Evolutionary conservation across 2,888 invertebrate genomes (phyloP).

Genomic region (Deilephila elpenor): DNA sequence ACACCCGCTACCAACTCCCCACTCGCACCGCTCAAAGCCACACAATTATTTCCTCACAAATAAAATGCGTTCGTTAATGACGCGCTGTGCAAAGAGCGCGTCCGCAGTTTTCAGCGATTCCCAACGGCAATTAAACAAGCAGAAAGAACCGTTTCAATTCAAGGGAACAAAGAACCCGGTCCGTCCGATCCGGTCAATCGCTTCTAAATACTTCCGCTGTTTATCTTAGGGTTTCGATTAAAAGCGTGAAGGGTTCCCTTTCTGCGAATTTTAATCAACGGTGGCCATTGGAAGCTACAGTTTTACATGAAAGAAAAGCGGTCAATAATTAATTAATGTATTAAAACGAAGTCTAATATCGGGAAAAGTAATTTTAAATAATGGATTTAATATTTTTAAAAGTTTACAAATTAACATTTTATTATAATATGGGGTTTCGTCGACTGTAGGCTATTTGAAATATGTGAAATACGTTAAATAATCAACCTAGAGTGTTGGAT

Average conservation of each 20-base stretch:
- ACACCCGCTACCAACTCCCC: constrained; percentile 18
- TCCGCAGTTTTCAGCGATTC: constrained; percentile 47
- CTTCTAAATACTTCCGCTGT: constrained; percentile 17
- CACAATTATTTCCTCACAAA: constrained; percentile 58
- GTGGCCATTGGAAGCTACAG: background rate
- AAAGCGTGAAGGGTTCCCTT: background rate
- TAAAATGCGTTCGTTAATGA: constrained; percentile 56
- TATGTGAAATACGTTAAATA: no score
- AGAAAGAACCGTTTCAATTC: constrained; percentile 7
- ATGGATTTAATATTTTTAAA: no score
- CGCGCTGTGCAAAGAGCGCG: constrained; percentile 41
- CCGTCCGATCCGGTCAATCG: constrained; percentile 3
- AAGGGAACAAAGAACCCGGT: constrained; percentile 25
- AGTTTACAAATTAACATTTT: no score
- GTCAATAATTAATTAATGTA: no score
- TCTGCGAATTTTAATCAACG: constrained; percentile 18
- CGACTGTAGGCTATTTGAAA: no score
- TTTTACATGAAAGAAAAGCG: no score
- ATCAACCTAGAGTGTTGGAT: no score
- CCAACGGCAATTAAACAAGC: constrained; percentile 54
- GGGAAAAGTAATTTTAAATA: no score
- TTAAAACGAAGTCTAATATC: no score
- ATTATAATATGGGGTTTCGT: no score
- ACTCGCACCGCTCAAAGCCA: constrained; percentile 51
- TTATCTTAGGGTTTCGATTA: constrained; percentile 18